Evolutionary conservation across 2,113 vertebrate species (phyloP).

Genomic region (Grammomys surdaster): DNA sequence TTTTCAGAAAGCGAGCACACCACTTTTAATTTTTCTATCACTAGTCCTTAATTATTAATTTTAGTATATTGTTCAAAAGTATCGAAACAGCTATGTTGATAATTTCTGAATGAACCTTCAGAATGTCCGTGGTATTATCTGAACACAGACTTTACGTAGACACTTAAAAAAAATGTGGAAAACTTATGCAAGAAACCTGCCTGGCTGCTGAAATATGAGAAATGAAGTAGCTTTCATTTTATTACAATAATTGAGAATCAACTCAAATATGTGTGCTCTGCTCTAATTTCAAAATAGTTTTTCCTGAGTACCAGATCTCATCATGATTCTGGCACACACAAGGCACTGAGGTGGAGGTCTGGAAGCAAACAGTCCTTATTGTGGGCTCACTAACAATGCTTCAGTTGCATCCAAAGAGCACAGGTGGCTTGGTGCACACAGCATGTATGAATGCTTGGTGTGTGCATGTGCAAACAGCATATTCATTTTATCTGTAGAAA

Average conservation of each 20-base stretch:
- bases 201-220: not conserved
- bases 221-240: conserved; percentile 7
- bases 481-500: not conserved
- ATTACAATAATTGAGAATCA: not conserved
- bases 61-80: not conserved
- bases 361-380: not conserved
- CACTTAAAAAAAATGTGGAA: not conserved
- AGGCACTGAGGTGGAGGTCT: not conserved
- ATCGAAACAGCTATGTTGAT: not conserved
- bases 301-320: not conserved
- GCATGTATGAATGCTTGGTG: not conserved
- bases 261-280: not conserved
- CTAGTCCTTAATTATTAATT: not conserved
- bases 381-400: not conserved
- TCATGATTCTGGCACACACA: not conserved
- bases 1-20: not conserved
- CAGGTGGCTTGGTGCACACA: not conserved
- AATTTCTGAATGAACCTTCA: not conserved
- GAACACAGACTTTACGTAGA: not conserved
- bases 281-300: not conserved
- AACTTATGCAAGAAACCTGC: not conserved
- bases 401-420: not conserved
- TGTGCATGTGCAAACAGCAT: not conserved
- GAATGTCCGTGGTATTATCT: not conserved
- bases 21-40: conserved; percentile 8